These are phyloP conservation scores for Pipistrellus kuhlii DNA, from an alignment of 2,797 vertebrate species.

Conservation along the genomic window DNA sequence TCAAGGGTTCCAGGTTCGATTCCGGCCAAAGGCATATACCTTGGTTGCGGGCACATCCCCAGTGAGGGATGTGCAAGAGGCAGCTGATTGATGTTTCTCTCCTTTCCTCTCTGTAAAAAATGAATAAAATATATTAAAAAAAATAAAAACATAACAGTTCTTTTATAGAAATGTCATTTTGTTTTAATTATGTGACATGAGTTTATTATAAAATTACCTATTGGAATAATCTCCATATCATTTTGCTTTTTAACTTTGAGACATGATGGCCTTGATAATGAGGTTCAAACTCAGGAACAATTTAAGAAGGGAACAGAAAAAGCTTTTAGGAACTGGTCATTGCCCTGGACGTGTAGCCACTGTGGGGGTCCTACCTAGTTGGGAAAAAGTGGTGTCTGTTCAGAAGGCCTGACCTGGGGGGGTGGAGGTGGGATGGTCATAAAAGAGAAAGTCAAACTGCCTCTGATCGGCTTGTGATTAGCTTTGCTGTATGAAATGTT, in stretches of 20 bases:
- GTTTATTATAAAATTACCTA: constrained; percentile 54
- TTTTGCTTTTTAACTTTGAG: constrained; percentile 60
- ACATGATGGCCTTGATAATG: constrained; percentile 13
- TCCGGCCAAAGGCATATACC: too few relatives aligned
- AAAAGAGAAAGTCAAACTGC: neutral
- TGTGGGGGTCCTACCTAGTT: neutral
- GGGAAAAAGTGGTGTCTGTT: neutral
- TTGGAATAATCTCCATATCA: constrained; percentile 23
- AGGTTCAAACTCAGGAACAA: constrained; percentile 19
- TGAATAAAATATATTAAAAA: too few relatives aligned
- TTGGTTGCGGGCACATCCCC: too few relatives aligned
- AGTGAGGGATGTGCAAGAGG: too few relatives aligned
- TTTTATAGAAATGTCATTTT: constrained; percentile 39
- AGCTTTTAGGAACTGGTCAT: neutral
- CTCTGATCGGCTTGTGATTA: neutral
- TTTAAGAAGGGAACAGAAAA: constrained; percentile 33
- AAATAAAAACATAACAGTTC: constrained; percentile 11
- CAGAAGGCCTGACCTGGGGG: neutral
- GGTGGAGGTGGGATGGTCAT: neutral
- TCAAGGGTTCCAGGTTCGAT: too few relatives aligned
- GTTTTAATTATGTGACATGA: constrained; percentile 50
- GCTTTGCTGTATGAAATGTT: constrained; percentile 44
- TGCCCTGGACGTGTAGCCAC: neutral
- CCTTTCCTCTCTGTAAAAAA: too few relatives aligned
- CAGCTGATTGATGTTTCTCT: too few relatives aligned